Evolutionary conservation across 2,797 vertebrate genomes (phyloP).

Genomic region (Nyctalus aviator): DNA sequence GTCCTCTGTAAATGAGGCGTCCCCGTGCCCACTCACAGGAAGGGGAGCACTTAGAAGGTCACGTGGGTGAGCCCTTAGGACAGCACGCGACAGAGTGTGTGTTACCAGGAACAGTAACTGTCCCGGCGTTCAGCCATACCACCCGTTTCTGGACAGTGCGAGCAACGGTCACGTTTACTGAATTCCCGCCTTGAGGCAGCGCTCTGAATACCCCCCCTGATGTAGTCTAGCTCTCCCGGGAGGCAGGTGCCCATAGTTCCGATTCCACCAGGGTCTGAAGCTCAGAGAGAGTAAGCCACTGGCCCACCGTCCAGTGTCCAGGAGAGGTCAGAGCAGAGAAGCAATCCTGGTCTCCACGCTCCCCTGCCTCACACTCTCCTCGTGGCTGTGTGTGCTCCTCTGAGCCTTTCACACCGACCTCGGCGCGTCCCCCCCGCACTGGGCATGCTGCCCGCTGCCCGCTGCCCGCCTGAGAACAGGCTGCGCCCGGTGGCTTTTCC

Average conservation of each 20-base stretch:
- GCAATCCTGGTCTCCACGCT: not conserved
- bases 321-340: not conserved
- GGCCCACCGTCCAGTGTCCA: not conserved
- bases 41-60: not conserved
- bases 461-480: not conserved
- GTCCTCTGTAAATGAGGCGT: not conserved
- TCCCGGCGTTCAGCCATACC: accelerated
- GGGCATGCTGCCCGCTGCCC: not conserved
- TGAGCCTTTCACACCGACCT: not conserved
- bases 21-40: not conserved
- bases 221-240: accelerated
- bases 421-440: not conserved
- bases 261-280: not conserved
- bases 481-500: slow-evolving; percentile 76
- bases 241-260: not conserved
- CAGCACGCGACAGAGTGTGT: accelerated
- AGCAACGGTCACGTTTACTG: not conserved
- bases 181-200: not conserved
- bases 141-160: not conserved
- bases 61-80: no score
- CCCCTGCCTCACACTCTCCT: not conserved
- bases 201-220: not conserved
- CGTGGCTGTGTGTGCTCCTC: not conserved
- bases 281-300: not conserved
- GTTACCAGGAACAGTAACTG: not conserved